Base-by-base conservation (phyloP, 2,888 invertebrate species). In the Acleris literana region DNA sequence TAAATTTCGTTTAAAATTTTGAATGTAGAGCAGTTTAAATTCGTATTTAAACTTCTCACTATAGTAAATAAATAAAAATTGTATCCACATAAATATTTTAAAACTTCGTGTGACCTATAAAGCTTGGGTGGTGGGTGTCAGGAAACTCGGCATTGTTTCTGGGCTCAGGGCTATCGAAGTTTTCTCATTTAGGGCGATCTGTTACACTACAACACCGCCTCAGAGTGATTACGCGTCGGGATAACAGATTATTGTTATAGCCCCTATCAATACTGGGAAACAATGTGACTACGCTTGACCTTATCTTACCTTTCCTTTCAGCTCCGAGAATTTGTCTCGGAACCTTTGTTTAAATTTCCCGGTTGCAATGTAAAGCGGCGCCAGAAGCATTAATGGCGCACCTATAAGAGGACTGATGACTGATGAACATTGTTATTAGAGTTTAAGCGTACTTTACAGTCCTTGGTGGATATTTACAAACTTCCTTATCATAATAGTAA, bases 151-250 rank as follows among this genome's bases (percentile, higher is more conserved):
- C 85, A 86, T 88, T 90, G 88, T 89, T 87, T 84, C 83, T 79
- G 78, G 78, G 79, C 82, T 79, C 81, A 80, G 85, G 82, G 85
- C 82, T 82, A 86, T 84, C 81, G 82, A 89, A 90, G 88, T 90
- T 90, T 89, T 86, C 89, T 89, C 90, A 89, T 90, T 59, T 90
- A 90, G 83, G 80, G 75, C 86, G 84, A 87, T 88, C 87, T 85
- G 86, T 85, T 85, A 81, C 78, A 83, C 76, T 57, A 59, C 58
- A 59, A 49, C 25, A 25, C 33, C 51, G 51, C 20, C 20, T 13
- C 46, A 17, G n/a, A 43, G 49, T 49, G 58, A 48, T 49, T 49
- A 58, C 54, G 33, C 44, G 33, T 22, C 29, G 33, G 58, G 57
- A 48, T 49, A 59, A 18, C 17, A 29, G 58, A 59, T 59, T 59